Evolutionary conservation across 2,113 vertebrate genomes (phyloP).

Genomic region (Trochalopteron elliotii): DNA sequence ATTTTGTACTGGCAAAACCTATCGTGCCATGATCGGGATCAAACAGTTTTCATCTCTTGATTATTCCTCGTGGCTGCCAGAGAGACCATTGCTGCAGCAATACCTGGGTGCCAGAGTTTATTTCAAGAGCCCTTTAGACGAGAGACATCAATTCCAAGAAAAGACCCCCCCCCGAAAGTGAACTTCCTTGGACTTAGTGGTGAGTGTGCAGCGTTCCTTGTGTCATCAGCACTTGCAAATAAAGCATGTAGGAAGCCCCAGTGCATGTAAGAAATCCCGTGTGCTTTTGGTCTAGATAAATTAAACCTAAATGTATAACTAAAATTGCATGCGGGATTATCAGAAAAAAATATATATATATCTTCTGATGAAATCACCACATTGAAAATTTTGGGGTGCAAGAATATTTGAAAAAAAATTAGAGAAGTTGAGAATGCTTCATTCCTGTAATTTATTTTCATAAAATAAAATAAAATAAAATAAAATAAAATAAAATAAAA

Average conservation of each 20-base stretch:
- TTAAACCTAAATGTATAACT: background rate
- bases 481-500: no score
- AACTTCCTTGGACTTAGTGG: background rate
- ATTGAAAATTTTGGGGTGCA: background rate
- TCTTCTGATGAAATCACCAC: background rate
- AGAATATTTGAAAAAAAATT: background rate
- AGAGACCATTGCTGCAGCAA: background rate
- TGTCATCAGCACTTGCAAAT: background rate
- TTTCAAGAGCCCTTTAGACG: background rate
- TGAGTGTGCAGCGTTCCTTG: background rate
- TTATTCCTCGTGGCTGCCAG: background rate
- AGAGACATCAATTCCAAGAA: background rate
- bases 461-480: background rate
- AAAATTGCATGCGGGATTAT: background rate
- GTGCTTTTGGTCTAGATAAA: background rate
- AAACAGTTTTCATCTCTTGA: background rate
- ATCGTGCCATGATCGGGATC: rapidly evolving
- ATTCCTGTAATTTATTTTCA: background rate
- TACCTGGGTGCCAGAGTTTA: background rate
- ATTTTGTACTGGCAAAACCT: background rate
- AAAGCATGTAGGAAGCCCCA: background rate
- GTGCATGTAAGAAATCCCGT: background rate
- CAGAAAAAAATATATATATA: background rate
- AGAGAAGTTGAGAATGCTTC: background rate
- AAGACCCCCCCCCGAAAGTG: background rate